Evolutionary conservation across 2,888 invertebrate species (phyloP).

Genomic region (Gnatocerus cornutus): DNA sequence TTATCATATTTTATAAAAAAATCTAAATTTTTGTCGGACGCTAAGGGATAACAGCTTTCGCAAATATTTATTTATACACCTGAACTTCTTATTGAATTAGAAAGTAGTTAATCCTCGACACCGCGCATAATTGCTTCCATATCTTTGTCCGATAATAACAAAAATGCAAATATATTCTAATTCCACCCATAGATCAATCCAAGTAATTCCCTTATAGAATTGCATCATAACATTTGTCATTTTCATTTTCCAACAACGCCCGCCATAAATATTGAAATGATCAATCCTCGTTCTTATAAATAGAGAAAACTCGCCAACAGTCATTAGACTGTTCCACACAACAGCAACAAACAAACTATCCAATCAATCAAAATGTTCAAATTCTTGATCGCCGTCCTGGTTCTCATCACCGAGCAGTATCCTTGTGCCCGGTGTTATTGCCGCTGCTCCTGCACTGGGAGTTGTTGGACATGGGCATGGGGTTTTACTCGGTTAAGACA

Average conservation of each 20-base stretch:
- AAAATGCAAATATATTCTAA: conserved; percentile 12
- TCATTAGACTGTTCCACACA: conserved; percentile 6
- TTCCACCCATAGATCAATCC: neutral
- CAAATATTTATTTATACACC: no score
- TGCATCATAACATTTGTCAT: conserved; percentile 25
- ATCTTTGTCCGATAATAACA: neutral
- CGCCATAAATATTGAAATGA: conserved; percentile 11
- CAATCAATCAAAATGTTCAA: conserved; percentile 54
- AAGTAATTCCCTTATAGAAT: conserved; percentile 31
- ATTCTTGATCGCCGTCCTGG: conserved; percentile 55
- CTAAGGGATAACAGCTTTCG: no score
- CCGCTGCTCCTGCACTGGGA: conserved; percentile 40
- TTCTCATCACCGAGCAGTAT: conserved; percentile 53
- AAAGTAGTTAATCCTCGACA: neutral
- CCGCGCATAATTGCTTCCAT: neutral
- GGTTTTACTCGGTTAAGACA: conserved; percentile 11
- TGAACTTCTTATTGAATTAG: no score
- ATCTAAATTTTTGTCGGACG: no score
- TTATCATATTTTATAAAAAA: no score
- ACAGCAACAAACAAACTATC: conserved; percentile 19
- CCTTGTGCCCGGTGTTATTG: conserved; percentile 42
- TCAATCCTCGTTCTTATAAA: conserved; percentile 13
- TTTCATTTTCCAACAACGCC: conserved; percentile 5
- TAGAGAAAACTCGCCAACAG: conserved; percentile 6
- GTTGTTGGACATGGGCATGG: conserved; percentile 41